Evolutionary conservation across 2,113 vertebrate species (phyloP).

Genomic region (Oryzias melastigma): DNA sequence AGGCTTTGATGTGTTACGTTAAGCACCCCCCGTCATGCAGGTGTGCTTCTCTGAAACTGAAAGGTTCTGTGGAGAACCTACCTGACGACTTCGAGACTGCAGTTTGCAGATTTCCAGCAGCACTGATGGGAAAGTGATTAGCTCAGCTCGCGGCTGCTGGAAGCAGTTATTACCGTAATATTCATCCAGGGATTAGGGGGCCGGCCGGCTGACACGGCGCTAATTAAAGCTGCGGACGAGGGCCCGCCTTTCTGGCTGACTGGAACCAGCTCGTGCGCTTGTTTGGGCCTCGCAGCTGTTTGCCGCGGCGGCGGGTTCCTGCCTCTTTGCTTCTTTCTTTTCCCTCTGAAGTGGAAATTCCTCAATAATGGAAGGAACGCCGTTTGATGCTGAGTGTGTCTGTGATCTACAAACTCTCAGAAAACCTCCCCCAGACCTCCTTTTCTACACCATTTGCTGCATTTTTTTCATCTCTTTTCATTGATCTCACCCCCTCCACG

Average conservation of each 20-base stretch:
- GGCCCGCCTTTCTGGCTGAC: constrained; percentile 11
- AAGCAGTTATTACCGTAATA: constrained; percentile 43
- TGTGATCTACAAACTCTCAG: no score
- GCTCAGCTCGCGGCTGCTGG: constrained; percentile 26
- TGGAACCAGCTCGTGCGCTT: constrained; percentile 23
- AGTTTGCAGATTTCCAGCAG: constrained; percentile 17
- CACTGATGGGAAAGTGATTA: constrained; percentile 28
- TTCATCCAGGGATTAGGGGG: constrained; percentile 50
- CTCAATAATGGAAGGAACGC: background rate
- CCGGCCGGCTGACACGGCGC: constrained; percentile 6
- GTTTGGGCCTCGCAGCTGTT: constrained; percentile 1
- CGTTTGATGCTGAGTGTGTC: no score
- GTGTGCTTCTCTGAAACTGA: no score
- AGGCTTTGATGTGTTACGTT: no score
- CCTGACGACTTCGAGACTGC: background rate
- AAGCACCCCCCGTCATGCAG: no score
- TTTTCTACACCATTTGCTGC: no score
- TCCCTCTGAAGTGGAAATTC: constrained; percentile 20
- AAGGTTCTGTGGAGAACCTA: no score
- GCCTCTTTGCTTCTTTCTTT: background rate
- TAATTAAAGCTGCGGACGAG: constrained; percentile 59
- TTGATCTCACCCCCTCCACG: no score
- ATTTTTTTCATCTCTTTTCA: no score
- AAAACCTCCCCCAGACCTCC: no score
- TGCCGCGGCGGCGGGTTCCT: constrained; percentile 8